These are phyloP conservation scores for Bergia puertoricense DNA, from an alignment of 92 coral and sea anemone genomes.

Conservation along the genomic window DNA sequence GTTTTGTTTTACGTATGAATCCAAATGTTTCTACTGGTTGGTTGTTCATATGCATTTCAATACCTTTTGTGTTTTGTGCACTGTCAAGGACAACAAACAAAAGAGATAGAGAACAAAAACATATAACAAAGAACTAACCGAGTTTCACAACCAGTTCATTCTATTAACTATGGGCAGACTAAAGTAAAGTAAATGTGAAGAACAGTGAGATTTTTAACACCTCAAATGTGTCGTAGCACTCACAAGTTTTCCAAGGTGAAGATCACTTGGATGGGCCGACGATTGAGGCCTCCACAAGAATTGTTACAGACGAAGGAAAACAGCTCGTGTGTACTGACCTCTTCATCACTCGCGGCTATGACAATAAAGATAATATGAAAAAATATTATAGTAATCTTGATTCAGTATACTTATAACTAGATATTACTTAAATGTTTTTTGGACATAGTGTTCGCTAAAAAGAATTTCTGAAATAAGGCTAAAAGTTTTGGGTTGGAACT, in stretches of 20 bases:
- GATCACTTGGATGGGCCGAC: constrained; percentile 90
- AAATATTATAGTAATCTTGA: neutral
- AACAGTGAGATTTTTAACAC: neutral
- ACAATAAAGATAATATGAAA: neutral
- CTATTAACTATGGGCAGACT: neutral
- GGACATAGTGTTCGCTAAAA: too few species aligned
- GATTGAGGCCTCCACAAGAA: constrained; percentile 96
- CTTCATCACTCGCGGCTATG: constrained; percentile 65
- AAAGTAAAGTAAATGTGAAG: neutral
- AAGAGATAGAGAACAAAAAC: too few species aligned
- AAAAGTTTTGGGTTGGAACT: too few species aligned
- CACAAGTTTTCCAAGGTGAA: constrained; percentile 88
- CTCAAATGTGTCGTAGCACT: constrained; percentile 10
- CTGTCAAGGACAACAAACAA: too few species aligned
- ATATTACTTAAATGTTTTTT: neutral
- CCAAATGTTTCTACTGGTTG: too few species aligned
- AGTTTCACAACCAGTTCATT: neutral
- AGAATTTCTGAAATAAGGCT: too few species aligned
- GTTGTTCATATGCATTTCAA: too few species aligned
- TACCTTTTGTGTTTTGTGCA: too few species aligned
- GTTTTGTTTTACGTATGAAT: too few species aligned
- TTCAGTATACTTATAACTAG: too few species aligned
- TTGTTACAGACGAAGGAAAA: constrained; percentile 94
- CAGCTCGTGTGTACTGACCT: constrained; percentile 82
- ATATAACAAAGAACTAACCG: neutral